A percentile compares a stretch with the other conserved stretches of the same genome.
phyloP scores from a whole-genome alignment of 2,888 invertebrate genomes.

The Diarsia brunnea region DNA sequence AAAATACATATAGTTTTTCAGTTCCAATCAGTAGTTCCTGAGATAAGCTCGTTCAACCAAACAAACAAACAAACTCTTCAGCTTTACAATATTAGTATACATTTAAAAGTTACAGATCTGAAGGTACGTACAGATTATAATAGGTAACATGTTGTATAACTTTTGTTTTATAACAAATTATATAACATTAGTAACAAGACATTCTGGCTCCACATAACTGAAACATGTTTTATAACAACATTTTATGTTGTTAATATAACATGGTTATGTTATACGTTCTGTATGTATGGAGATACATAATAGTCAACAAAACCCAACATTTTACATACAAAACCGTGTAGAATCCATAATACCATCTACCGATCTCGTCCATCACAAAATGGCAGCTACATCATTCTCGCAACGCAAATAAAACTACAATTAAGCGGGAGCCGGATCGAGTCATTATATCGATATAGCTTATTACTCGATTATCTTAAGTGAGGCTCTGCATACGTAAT shows the following conservation, averaged over 20 bases:
- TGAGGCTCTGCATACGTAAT: constrained; percentile 68
- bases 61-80: no score
- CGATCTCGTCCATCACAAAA: constrained; percentile 56
- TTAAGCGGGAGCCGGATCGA: constrained; percentile 68
- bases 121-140: no score
- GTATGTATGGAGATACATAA: not conserved
- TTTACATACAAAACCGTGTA: constrained; percentile 15
- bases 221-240: no score
- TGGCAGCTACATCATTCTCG: constrained; percentile 49
- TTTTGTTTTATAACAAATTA: no score
- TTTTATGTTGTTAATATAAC: no score
- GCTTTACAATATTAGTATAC: not conserved
- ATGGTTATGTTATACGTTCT: no score
- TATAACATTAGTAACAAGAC: no score
- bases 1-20: no score
- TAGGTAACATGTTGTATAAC: no score
- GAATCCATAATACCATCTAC: constrained; percentile 51
- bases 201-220: no score
- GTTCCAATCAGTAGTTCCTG: no score
- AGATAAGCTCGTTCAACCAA: no score
- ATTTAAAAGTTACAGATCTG: constrained; percentile 11
- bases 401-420: constrained; percentile 69
- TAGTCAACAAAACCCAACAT: not conserved
- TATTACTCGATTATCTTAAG: constrained; percentile 71
- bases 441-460: constrained; percentile 70